Percentiles rank a stretch among this genome's conserved stretches.
Conservation (phyloP, 1,140 invertebrate species). For the Drosophila lacertosa region DNA sequence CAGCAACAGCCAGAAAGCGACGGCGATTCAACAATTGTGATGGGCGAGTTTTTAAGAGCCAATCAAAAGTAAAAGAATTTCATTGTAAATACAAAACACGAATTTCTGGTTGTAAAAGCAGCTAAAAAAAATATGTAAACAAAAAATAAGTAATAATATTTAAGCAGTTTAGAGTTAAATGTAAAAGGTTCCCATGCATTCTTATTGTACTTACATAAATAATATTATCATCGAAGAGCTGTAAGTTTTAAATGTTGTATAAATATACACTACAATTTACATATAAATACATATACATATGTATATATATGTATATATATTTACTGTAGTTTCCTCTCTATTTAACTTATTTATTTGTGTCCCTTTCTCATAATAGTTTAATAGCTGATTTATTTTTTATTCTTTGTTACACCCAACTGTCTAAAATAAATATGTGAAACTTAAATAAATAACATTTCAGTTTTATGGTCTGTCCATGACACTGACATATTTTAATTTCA, state of each 20-base stretch:
- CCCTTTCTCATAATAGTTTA: too few relatives aligned
- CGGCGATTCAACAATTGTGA: constrained; percentile 27
- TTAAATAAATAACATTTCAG: too few relatives aligned
- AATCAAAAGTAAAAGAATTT: constrained; percentile 8
- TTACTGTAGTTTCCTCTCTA: too few relatives aligned
- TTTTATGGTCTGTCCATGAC: constrained; percentile 1
- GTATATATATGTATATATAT: too few relatives aligned
- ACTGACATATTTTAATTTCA: neutral
- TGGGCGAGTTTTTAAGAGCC: constrained; percentile 12
- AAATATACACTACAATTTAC: constrained; percentile 33
- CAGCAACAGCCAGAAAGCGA: constrained; percentile 1
- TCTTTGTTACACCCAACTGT: too few relatives aligned
- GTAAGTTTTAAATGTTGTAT: constrained; percentile 74
- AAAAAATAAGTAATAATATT: constrained; percentile 7
- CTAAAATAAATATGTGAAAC: too few relatives aligned
- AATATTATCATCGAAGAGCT: constrained; percentile 60
- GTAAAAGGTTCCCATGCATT: constrained; percentile 13
- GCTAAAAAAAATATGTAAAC: constrained; percentile 7
- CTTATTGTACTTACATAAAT: constrained; percentile 31
- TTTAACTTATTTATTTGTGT: too few relatives aligned
- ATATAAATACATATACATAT: constrained; percentile 14
- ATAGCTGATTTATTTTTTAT: too few relatives aligned
- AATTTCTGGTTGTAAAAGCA: constrained; percentile 67
- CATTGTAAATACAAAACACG: constrained; percentile 37
- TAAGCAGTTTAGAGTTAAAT: constrained; percentile 17